phyloP scores from a whole-genome alignment of 2,113 vertebrate species.

The Andinoacara biseriatus region DNA sequence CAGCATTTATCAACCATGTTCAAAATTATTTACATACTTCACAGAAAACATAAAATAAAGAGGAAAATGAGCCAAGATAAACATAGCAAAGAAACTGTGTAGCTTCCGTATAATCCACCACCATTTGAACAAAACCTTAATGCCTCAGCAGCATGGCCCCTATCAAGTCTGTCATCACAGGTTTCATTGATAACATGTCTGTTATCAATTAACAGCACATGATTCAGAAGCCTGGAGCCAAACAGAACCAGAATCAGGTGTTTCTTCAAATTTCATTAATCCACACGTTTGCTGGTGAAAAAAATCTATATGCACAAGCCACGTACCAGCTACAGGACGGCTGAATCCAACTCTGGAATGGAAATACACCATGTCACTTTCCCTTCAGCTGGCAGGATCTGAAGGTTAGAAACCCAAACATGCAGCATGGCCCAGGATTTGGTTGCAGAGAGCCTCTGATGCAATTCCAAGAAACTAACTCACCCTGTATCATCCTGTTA shows the following conservation, averaged over 20 bases:
- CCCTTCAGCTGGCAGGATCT: slow-evolving; percentile 36
- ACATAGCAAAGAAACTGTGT: not conserved
- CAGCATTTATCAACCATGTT: not conserved
- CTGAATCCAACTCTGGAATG: slow-evolving; percentile 8
- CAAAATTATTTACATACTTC: not conserved
- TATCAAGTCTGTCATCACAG: slow-evolving; percentile 41
- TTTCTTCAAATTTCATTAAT: not conserved
- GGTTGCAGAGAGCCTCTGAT: slow-evolving; percentile 71
- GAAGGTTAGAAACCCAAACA: slow-evolving; percentile 57
- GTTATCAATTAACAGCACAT: slow-evolving; percentile 5
- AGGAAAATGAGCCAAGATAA: not conserved
- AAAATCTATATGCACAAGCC: not conserved
- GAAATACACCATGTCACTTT: slow-evolving; percentile 29
- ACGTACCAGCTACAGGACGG: not conserved
- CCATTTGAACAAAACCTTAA: slow-evolving; percentile 54
- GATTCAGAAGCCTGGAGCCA: not conserved
- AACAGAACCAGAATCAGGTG: not conserved
- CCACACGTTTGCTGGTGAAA: not conserved
- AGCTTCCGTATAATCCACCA: slow-evolving; percentile 7
- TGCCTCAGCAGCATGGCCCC: slow-evolving; percentile 27
- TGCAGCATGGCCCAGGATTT: slow-evolving; percentile 47
- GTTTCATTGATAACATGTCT: slow-evolving; percentile 39
- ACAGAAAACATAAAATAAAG: not conserved
- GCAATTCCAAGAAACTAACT: slow-evolving; percentile 77
- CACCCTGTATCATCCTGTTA: slow-evolving; percentile 62